Conservation (phyloP, 2,888 invertebrate genomes). For the Lochmaea capreae region DNA sequence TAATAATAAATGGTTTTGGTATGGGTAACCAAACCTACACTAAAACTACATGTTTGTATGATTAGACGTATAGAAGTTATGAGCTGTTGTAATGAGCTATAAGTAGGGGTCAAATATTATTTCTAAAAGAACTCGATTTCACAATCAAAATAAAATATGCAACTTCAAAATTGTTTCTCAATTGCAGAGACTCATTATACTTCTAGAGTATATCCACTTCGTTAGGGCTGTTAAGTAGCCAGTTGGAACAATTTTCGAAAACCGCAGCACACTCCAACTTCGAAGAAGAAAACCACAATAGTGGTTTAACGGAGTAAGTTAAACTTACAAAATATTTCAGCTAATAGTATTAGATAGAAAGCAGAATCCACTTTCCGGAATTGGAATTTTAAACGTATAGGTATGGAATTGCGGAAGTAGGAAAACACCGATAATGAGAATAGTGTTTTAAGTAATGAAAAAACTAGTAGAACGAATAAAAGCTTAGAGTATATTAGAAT, state of each 20-base stretch:
- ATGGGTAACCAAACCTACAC: too few species aligned
- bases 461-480: conserved; percentile 21
- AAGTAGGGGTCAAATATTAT: too few species aligned
- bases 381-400: conserved; percentile 35
- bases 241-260: conserved; percentile 10
- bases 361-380: conserved; percentile 28
- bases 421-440: conserved; percentile 28
- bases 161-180: too few species aligned
- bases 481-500: conserved; percentile 15
- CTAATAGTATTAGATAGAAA: conserved; percentile 30
- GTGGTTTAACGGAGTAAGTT: conserved; percentile 21
- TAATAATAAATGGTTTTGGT: too few species aligned
- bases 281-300: conserved; percentile 21
- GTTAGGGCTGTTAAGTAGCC: background rate
- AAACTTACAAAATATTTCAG: conserved; percentile 29
- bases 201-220: too few species aligned
- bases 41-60: too few species aligned
- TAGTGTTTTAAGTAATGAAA: conserved; percentile 32
- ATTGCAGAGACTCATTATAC: too few species aligned
- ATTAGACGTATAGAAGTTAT: too few species aligned
- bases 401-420: conserved; percentile 28
- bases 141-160: too few species aligned
- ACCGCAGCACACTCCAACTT: conserved; percentile 10
- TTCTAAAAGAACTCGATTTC: too few species aligned
- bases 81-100: too few species aligned